Evolutionary conservation across 2,888 invertebrate genomes (phyloP), one percentile per base, ranked within the genome.

Genomic region (Chrysina gloriosa): DNA sequence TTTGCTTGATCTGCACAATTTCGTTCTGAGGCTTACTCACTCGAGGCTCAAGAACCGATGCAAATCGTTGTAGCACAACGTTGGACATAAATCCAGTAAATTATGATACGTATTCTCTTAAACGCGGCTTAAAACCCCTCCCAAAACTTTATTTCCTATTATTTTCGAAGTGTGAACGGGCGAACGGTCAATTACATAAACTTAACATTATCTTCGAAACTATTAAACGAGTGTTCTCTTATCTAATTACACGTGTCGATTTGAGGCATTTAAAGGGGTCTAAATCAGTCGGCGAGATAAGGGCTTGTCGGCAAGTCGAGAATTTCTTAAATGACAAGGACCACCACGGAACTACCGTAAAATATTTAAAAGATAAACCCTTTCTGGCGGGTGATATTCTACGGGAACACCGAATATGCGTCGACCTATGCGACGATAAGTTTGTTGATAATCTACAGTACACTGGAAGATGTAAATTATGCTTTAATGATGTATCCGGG

Each of bases 331-430:
- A 67, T 61, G 69, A 52, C 70, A 47, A 27, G 68, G 72, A 72
- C 72, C 72, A 72, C 72, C 72, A 64, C 48, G 47, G 48, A 47
- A 70, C 70, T 65, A 70, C 68, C 65, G 68, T 70, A 68, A 69
- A 65, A 9, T 58, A 58, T 58, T 39, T 36, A 2, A 25, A 21
- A 58, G 58, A 58, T 58, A 58, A 58, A 58, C 39, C 58, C 58
- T 58, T 58, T 56, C 31, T 39, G 25, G 23, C 25, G 23, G 58
- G 39, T 58, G 14, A 50, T 50, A 50, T 50, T 11, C 27, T 11
- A 50, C 23, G 27, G 9, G 50, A 27, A 50, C 29, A 29, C 50
- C 29, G 45, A 45, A 2, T 45, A n/a, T n/a, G n/a, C n/a, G n/a
- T 45, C 7, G 45, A 21, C 19, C 5, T 4, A 11, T 39, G 14